Evolutionary conservation across 2,113 vertebrate species (phyloP).

Genomic region (Gila orcuttii): DNA sequence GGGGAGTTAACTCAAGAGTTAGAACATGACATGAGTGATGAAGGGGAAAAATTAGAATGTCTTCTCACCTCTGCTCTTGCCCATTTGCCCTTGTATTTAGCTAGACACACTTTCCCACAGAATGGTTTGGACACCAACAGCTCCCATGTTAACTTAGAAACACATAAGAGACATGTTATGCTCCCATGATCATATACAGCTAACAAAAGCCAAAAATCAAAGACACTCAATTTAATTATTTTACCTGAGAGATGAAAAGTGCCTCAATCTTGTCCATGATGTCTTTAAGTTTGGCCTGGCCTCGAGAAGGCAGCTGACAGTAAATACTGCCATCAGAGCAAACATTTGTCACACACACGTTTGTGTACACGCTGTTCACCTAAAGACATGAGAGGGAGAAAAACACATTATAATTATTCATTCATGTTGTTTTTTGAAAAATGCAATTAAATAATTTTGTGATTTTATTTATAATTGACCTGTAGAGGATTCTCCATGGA

Average conservation of each 20-base stretch:
- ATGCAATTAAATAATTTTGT: background rate
- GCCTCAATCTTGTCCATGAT: slow-evolving; percentile 81
- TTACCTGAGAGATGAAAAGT: slow-evolving; percentile 83
- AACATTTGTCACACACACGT: slow-evolving; percentile 86
- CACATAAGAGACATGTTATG: background rate
- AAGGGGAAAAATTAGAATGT: background rate
- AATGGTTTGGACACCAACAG: slow-evolving; percentile 84
- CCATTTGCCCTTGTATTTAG: slow-evolving; percentile 86
- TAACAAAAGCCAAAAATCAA: background rate
- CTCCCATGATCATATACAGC: background rate
- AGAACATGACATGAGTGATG: background rate
- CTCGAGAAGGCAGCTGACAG: slow-evolving; percentile 90
- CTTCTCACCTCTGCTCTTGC: slow-evolving; percentile 87
- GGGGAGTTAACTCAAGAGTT: background rate
- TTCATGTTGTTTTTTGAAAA: background rate
- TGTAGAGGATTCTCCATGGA: slow-evolving; percentile 84
- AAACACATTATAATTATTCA: slow-evolving; percentile 13
- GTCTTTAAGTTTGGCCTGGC: slow-evolving; percentile 80
- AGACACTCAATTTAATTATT: background rate
- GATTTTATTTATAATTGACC: slow-evolving; percentile 67
- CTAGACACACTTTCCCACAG: slow-evolving; percentile 89
- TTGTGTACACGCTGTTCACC: slow-evolving; percentile 79
- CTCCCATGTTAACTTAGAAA: slow-evolving; percentile 75
- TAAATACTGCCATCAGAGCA: slow-evolving; percentile 85
- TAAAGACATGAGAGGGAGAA: slow-evolving; percentile 59